phyloP scores from a whole-genome alignment of 35 echinoderm and acorn worm species.

The Diadema setosum region DNA sequence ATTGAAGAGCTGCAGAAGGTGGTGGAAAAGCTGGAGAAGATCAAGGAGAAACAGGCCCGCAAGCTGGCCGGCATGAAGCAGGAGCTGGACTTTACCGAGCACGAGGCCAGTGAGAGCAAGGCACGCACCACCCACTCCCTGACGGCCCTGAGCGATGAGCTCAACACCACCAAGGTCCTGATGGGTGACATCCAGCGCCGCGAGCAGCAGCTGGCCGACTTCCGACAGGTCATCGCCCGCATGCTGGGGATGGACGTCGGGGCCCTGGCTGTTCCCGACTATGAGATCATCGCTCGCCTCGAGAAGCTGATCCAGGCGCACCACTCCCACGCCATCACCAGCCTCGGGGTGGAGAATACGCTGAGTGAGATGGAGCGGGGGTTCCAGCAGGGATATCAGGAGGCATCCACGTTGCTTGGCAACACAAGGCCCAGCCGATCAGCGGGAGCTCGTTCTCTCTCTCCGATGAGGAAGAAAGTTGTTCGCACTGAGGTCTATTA shows the following conservation, averaged over 20 bases:
- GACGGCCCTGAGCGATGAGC: conserved; percentile 47
- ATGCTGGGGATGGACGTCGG: conserved; percentile 93
- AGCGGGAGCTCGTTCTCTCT: conserved; percentile 48
- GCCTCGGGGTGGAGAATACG: conserved; percentile 64
- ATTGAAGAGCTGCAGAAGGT: conserved; percentile 71
- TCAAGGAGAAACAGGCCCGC: conserved; percentile 94
- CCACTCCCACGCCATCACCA: conserved; percentile 84
- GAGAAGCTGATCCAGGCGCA: conserved; percentile 98
- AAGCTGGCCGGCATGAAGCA: conserved; percentile 96
- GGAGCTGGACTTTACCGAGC: conserved; percentile 85
- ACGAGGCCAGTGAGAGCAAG: conserved; percentile 62
- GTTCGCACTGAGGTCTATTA: conserved; percentile 75
- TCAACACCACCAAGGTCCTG: conserved; percentile 77
- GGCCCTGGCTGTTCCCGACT: conserved; percentile 84
- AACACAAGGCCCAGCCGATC: conserved; percentile 5
- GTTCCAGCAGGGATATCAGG: conserved; percentile 73
- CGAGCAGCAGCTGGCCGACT: conserved; percentile 83
- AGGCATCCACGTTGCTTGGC: conserved; percentile 10
- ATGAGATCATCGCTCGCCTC: conserved; percentile 91
- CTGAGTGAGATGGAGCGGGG: conserved; percentile 63
- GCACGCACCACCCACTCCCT: conserved; percentile 44
- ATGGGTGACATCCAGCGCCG: conserved; percentile 61
- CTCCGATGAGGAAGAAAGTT: conserved; percentile 65
- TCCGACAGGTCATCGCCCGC: conserved; percentile 89
- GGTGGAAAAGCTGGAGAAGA: conserved; percentile 85